phyloP scores from a whole-genome alignment of 2,888 invertebrate species.

The Epirrhoe alternata region DNA sequence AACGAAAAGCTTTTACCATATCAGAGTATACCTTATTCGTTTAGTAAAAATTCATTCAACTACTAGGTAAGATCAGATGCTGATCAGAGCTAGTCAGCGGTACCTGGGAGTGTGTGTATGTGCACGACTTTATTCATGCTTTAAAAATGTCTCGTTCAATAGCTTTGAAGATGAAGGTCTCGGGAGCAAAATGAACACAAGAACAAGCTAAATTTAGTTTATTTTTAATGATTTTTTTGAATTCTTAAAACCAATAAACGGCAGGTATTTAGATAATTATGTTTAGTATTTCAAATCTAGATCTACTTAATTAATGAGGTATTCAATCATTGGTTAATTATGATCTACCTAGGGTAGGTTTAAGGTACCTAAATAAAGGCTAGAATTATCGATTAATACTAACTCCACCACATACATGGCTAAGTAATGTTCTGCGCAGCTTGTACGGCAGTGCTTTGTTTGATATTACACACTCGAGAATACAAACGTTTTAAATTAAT shows the following conservation, averaged over 20 bases:
- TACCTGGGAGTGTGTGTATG: too few species aligned
- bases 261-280: not conserved
- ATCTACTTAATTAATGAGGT: constrained; percentile 44
- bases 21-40: too few species aligned
- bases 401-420: not conserved
- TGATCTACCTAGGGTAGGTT: constrained; percentile 4
- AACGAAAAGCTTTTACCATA: too few species aligned
- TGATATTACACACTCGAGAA: not conserved
- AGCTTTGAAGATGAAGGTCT: not conserved
- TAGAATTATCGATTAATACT: not conserved
- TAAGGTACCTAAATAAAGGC: constrained; percentile 2
- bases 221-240: constrained; percentile 22
- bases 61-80: too few species aligned
- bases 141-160: too few species aligned
- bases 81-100: too few species aligned
- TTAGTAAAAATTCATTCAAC: too few species aligned
- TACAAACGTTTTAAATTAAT: not conserved
- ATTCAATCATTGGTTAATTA: constrained; percentile 32
- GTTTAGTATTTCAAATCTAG: constrained; percentile 15
- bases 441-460: not conserved
- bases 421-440: not conserved
- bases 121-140: too few species aligned
- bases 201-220: constrained; percentile 60
- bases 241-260: constrained; percentile 11
- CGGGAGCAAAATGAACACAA: constrained; percentile 46